Evolutionary conservation across 1,140 invertebrate genomes (phyloP).

Genomic region (Habropoda laboriosa): DNA sequence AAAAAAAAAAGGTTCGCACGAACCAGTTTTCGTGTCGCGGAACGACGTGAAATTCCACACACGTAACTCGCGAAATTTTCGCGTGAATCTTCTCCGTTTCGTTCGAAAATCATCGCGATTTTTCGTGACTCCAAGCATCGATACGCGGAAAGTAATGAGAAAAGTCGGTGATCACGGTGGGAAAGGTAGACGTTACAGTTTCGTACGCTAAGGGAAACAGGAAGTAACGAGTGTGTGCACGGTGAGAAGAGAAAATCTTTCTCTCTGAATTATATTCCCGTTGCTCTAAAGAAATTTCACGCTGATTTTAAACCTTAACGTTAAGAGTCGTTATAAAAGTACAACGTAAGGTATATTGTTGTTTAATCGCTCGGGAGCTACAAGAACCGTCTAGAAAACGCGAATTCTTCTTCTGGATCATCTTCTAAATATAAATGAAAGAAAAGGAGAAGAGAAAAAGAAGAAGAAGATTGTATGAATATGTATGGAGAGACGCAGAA

Average conservation of each 20-base stretch:
- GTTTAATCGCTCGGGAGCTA: neutral
- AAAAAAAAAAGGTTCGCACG: neutral
- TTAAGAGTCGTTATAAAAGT: no score
- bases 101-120: neutral
- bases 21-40: neutral
- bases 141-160: no score
- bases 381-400: neutral
- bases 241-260: constrained; percentile 6
- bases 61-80: neutral
- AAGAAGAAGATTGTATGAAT: no score
- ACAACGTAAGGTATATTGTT: no score
- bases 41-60: neutral
- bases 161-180: neutral
- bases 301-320: neutral
- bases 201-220: neutral
- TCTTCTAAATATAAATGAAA: neutral
- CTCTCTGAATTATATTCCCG: no score
- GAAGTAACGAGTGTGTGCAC: neutral
- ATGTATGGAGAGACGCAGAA: neutral
- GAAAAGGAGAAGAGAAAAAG: neutral
- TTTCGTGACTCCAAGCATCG: neutral
- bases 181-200: neutral
- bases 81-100: neutral
- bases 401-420: neutral
- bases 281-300: neutral